Percentiles rank a stretch among this genome's conserved stretches.
Conservation (phyloP, 2,113 vertebrate genomes). For the Promerops cafer region DNA sequence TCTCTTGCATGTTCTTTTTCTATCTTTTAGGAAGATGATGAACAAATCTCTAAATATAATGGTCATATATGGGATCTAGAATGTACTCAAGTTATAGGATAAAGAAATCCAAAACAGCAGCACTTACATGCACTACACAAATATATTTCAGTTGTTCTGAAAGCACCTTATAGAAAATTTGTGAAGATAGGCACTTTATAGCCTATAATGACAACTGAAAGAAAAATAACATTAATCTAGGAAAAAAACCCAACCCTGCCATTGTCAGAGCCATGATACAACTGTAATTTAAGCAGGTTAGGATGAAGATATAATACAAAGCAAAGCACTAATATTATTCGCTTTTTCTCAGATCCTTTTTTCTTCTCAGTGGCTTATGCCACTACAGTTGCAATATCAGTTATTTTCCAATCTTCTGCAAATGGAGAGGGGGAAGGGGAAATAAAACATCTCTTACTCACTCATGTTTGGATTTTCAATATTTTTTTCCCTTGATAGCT, state of each 20-base stretch:
- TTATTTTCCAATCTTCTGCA: slow-evolving; percentile 53
- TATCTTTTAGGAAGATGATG: neutral
- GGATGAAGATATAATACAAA: slow-evolving; percentile 5
- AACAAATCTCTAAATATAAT: neutral
- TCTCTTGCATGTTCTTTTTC: neutral
- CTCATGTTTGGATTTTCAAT: slow-evolving; percentile 42
- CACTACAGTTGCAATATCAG: neutral
- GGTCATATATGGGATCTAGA: neutral
- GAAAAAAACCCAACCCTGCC: neutral
- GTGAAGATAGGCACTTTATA: neutral
- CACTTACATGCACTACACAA: neutral
- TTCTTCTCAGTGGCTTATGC: neutral
- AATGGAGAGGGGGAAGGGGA: slow-evolving; percentile 9
- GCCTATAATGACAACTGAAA: neutral
- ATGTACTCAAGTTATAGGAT: neutral
- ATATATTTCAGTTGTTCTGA: neutral
- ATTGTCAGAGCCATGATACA: neutral
- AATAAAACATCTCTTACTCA: slow-evolving; percentile 44
- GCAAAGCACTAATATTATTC: slow-evolving; percentile 13
- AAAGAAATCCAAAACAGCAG: neutral
- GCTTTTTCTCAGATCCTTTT: slow-evolving; percentile 6
- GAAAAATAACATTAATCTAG: neutral
- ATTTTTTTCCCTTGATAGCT: slow-evolving; percentile 51
- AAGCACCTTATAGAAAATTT: neutral
- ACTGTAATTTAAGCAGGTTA: slow-evolving; percentile 8